These are phyloP conservation scores for Drosophila paramelanica DNA, from an alignment of 2,888 invertebrate genomes.

Conservation along the genomic window DNA sequence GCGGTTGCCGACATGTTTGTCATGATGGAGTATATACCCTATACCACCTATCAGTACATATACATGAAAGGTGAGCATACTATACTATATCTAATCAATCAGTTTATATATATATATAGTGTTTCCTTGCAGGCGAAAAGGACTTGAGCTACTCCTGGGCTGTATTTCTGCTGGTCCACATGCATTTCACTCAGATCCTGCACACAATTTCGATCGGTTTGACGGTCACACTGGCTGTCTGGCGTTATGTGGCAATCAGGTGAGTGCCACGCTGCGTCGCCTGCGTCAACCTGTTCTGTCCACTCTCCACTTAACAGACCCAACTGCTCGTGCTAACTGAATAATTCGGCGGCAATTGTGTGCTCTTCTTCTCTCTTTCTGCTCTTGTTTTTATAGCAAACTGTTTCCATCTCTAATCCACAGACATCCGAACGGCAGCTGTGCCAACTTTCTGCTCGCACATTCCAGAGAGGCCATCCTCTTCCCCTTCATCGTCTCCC, in stretches of 20 bases:
- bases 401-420: conserved; percentile 78
- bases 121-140: conserved; percentile 90
- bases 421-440: conserved; percentile 92
- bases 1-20: conserved; percentile 96
- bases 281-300: neutral
- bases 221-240: conserved; percentile 95
- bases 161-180: conserved; percentile 93
- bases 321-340: conserved; percentile 19
- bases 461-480: conserved; percentile 92
- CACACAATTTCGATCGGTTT: conserved; percentile 97
- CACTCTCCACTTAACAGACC: neutral
- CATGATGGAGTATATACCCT: conserved; percentile 94
- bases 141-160: conserved; percentile 94
- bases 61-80: conserved; percentile 86
- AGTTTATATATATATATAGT: neutral
- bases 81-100: neutral
- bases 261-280: conserved; percentile 84
- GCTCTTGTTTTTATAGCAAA: conserved; percentile 63
- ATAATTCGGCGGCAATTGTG: conserved; percentile 62
- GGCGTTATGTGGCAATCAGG: conserved; percentile 95
- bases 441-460: conserved; percentile 90
- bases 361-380: conserved; percentile 44
- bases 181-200: conserved; percentile 94
- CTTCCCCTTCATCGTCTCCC: conserved; percentile 90
- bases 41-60: conserved; percentile 89